Evolutionary conservation across 2,888 invertebrate species (phyloP).

Genomic region (Troides oblongomaculatus): DNA sequence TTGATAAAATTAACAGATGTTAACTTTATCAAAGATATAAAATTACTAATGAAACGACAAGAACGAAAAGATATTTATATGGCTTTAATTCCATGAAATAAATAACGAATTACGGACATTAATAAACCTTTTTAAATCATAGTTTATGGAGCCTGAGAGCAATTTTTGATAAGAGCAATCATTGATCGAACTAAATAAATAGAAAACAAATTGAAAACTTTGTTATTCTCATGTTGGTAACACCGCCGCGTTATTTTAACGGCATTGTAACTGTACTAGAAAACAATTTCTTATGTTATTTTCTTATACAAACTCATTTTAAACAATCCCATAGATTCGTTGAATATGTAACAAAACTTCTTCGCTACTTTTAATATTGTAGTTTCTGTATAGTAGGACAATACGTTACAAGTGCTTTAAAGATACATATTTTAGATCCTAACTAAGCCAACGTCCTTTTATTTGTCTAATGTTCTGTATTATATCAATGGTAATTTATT

Average conservation of each 20-base stretch:
- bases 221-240: constrained; percentile 72
- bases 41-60: constrained; percentile 31
- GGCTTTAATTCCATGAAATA: too few species aligned
- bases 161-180: constrained; percentile 61
- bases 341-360: constrained; percentile 9
- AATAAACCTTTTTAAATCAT: too few species aligned
- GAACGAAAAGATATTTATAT: constrained; percentile 29
- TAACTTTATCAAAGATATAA: too few species aligned
- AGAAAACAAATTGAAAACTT: constrained; percentile 73
- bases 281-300: constrained; percentile 38
- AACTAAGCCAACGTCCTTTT: too few species aligned
- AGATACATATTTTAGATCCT: too few species aligned
- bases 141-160: constrained; percentile 12
- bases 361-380: not conserved
- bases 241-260: constrained; percentile 56
- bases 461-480: too few species aligned
- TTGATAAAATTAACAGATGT: too few species aligned
- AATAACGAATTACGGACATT: too few species aligned
- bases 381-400: too few species aligned
- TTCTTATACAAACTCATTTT: constrained; percentile 16
- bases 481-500: too few species aligned
- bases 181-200: constrained; percentile 67
- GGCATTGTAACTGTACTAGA: constrained; percentile 45
- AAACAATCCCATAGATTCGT: constrained; percentile 4
- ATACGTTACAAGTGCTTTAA: too few species aligned